Base-by-base conservation (phyloP, 1,140 invertebrate species). In the Linepithema humile region DNA sequence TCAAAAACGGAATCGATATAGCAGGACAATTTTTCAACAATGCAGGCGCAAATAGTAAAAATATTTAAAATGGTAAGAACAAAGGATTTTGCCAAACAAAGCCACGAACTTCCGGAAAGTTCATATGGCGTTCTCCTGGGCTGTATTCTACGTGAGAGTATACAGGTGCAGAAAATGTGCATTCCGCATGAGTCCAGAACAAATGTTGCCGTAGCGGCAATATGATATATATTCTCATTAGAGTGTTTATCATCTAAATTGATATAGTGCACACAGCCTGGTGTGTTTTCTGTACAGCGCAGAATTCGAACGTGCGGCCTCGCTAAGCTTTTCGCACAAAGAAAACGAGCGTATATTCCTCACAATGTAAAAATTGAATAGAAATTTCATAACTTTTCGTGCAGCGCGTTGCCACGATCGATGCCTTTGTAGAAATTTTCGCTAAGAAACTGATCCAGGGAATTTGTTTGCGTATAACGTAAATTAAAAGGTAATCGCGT, bases 241-340 rank as follows among this genome's bases (percentile, higher is more conserved):
- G 73, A 78, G 60, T n/a, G n/a, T 78, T 78, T 53, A 78, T 78
- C 64, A 67, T 55, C 74, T 55, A 78, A 78, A 78, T 78, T 78
- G 60, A 78, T 78, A 78, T 78, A 78, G 10, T 40, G 53, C 57
- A 43, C 6, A 23, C 12, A 6, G 1, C 62, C 12, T n/a, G 23
- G 1, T 53, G n/a, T 9, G 40, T 78, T 73, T 26, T 40, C 29
- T 12, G 57, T 12, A 35, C 17, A 17, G 12, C n/a, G 15, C 32
- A 26, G 10, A 53, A 67, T 74, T 64, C 12, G 9, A 65, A 77
- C 20, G 29, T 50, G n/a, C 1, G 35, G 40, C 20, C 29, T 60
- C 40, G n/a, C n/a, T 12, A 29, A 64, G 12, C 12, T 35, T 65
- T 48, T 38, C 20, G 23, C 10, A 0, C 3, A 12, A 45, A 3